Base-by-base conservation (phyloP, 1,140 invertebrate species). In the Cydia pomonella region DNA sequence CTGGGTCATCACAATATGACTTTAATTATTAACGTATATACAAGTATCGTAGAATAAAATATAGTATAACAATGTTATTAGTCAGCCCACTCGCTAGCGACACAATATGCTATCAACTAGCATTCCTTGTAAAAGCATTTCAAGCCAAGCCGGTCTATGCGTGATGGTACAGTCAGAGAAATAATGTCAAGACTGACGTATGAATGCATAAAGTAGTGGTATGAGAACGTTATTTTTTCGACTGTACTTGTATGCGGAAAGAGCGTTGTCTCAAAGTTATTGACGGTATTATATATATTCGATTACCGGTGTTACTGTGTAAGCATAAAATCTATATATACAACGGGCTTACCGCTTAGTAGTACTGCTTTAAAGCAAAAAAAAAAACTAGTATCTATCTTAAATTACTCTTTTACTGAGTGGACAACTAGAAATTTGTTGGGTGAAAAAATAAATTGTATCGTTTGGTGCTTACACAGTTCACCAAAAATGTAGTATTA, bases 401-500 rank as follows among this genome's bases (percentile, higher is more conserved):
- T 44, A 16, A 3, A 1, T 6, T 12, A 6, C 41, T 13, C 10
- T 41, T 41, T 41, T 13, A 41, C 41, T 12, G 10, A 29, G 29
- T 29, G 38, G 12, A 41, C 38, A 41, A 41, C 9, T 38, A 2
- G 5, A 27, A 38, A 41, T 44, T 44, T 16, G 2, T 44, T 44
- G 3, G 16, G 1, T 44, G 4, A 4, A 44, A 44, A 44, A 2
- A 44, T 13, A 44, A 44, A 16, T 38, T 10, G 33, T 38, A 38
- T 38, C 33, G 41, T 16, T 59, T 59, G 0, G 12, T 64, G 63
- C 63, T 64, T 64, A 64, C 63, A 64, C 79, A 79, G 75, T 78
- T 79, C 53, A 83, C 77, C 80, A 82, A 82, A 80, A 33, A 76
- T 38, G 63, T 83, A 83, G 82, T 80, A 79, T 83, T 79, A 78